Evolutionary conservation across 2,797 vertebrate species (phyloP).

Genomic region (Pygocentrus nattereri): DNA sequence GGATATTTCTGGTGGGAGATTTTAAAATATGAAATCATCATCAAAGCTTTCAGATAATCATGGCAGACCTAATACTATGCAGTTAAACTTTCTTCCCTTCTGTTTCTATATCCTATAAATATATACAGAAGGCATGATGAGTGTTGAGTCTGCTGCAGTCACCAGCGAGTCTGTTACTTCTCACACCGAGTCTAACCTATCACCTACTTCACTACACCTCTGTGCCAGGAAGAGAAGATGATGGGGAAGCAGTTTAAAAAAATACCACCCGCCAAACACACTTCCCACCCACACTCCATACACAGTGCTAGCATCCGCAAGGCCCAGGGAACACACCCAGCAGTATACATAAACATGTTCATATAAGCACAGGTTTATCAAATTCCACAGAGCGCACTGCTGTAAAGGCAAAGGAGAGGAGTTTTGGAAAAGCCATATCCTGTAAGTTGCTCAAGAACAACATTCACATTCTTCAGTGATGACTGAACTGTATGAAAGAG

Average conservation of each 20-base stretch:
- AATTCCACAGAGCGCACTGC: conserved; percentile 24
- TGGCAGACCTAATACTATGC: no score
- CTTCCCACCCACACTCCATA: conserved; percentile 4
- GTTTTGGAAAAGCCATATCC: conserved; percentile 15
- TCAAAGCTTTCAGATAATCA: no score
- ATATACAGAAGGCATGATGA: background rate
- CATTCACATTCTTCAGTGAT: conserved; percentile 42
- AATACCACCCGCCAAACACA: background rate
- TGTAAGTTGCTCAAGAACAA: conserved; percentile 8
- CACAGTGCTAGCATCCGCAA: background rate
- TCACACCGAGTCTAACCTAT: conserved; percentile 66
- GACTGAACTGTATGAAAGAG: conserved; percentile 42
- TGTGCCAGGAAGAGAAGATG: conserved; percentile 66
- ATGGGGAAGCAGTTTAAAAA: conserved; percentile 64
- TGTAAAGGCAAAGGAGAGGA: conserved; percentile 4
- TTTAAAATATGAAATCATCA: no score
- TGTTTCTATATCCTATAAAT: background rate
- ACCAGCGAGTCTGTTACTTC: conserved; percentile 11
- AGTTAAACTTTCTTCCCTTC: no score
- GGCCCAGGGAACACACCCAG: conserved; percentile 34
- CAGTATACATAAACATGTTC: conserved; percentile 20
- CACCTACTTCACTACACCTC: conserved; percentile 64
- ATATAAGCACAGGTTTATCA: conserved; percentile 33
- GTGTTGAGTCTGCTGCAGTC: background rate
- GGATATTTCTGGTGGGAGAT: no score